Percentiles rank a stretch among this genome's conserved stretches.
Conservation (phyloP, 2,797 vertebrate species). For the Hemibagrus guttatus region DNA sequence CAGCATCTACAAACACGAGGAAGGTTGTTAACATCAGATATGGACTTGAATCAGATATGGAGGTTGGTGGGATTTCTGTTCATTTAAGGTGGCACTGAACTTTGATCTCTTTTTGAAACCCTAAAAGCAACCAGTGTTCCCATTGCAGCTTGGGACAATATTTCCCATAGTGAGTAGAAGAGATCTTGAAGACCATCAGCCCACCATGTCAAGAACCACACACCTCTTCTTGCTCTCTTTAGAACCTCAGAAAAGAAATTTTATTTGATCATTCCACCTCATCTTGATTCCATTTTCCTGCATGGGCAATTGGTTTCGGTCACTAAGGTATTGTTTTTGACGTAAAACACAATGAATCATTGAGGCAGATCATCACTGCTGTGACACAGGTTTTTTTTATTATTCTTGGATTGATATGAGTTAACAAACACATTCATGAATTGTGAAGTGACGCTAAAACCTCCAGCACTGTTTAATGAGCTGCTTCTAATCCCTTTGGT, state of each 20-base stretch:
- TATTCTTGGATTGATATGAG: constrained; percentile 57
- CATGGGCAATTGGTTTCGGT: not conserved
- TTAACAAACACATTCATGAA: constrained; percentile 66
- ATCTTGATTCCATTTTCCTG: constrained; percentile 2
- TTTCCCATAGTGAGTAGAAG: not conserved
- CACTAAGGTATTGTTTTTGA: not conserved
- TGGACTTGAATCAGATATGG: constrained; percentile 63
- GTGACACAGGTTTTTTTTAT: not conserved
- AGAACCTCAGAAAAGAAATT: not conserved
- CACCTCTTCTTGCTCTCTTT: not conserved
- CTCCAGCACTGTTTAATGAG: constrained; percentile 44
- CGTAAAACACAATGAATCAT: constrained; percentile 16
- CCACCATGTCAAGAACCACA: not conserved
- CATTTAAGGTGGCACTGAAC: constrained; percentile 58
- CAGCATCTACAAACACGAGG: constrained; percentile 9
- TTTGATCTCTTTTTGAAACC: constrained; percentile 48
- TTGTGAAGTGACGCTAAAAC: constrained; percentile 56
- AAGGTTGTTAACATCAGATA: constrained; percentile 60
- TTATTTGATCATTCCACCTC: not conserved
- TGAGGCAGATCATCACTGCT: constrained; percentile 34
- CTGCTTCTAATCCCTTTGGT: constrained; percentile 20
- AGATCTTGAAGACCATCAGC: constrained; percentile 18
- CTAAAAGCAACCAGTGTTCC: not conserved
- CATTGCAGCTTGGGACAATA: not conserved
- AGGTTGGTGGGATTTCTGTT: constrained; percentile 58